Base-by-base conservation (phyloP, 2,113 vertebrate species). In the Spea bombifrons region DNA sequence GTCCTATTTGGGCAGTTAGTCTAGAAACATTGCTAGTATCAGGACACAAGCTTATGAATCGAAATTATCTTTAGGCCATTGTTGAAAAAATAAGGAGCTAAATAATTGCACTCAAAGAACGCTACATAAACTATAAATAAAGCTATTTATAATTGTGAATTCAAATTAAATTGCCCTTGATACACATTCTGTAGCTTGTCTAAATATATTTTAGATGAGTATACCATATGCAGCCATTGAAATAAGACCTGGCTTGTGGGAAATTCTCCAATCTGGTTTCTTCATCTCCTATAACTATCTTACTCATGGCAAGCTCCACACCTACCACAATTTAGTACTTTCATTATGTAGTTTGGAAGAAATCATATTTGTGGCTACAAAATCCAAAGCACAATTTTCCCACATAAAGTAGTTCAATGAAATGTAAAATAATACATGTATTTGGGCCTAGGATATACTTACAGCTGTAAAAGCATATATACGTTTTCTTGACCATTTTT, bases 401-500 rank as follows among this genome's bases (percentile, higher is more conserved):
- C 63, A 73, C 44, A 52, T 45, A 17, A 66, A 50, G 53, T 65
- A 71, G 67, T 69, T 76, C 66, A 70, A 48, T 69, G 45, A 55
- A 72, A 16, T 73, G 3, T 4, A 43, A 45, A 73, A 66, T 57
- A 65, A 78, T 61, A 15, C 70, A 55, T 73, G 76, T 57, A 30
- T 71, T 79, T 76, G 15, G 75, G 66, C 67, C 53, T 12, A n/a
- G 53, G 75, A 64, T 64, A 13, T 17, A 1, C 15, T 64, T 64
- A 13, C 61, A 17, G 61, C 61, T 9, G 53, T 47, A 69, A 49
- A 47, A 76, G 53, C 16, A 64, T 17, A 10, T 49, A 73, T 55
- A n/a, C n/a, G 70, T 15, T 73, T 73, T 57, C 76, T 73, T 78
- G 67, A 46, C 67, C 57, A 52, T 71, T 72, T 72, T 12, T 59